Evolutionary conservation across 2,113 vertebrate genomes (phyloP), one percentile per base, ranked within the genome.

Genomic region (Cryptotis parvus): DNA sequence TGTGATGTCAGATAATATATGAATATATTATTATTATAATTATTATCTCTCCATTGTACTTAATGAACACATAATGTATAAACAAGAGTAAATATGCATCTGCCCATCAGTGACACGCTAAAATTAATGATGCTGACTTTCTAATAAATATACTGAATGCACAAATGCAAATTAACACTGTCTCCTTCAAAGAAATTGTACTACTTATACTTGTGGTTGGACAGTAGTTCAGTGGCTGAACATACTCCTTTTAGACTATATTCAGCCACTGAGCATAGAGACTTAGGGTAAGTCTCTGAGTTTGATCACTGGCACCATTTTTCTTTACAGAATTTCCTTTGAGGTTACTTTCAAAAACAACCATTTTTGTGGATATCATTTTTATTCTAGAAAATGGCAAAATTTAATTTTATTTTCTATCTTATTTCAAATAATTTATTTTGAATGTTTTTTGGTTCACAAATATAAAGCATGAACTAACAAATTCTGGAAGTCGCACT

Each of bases 311-410:
- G 33, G 69, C 43, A 89, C 14, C 45, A 43, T 11, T 27, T 74
- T 87, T 29, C 27, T 87, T 81, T 74, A 10, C n/a, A 74, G 89
- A 81, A 93, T 76, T 83, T 84, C 26, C 49, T 91, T 82, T 70
- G 43, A 16, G 29, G 24, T 77, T 35, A 49, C 3, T 87, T 74
- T 11, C 10, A 65, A 94, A 91, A 68, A 58, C 7, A 63, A 84
- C 35, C 1, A 0, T 39, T 65, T 75, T 73, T 41, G 37, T 41
- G 31, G 9, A 63, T 77, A 77, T 31, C 75, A 84, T 78, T 91
- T 55, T 31, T 65, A 91, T 82, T 49, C 12, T 29, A 33, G 77
- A 7, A 14, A 39, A 52, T 45, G 27, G 33, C 39, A 77, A 91
- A 12, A 77, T 73, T 12, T 29, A 84, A 43, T 94, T 90, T 73